phyloP scores from a whole-genome alignment of 2,113 vertebrate species.

The Telmatochromis sp. region DNA sequence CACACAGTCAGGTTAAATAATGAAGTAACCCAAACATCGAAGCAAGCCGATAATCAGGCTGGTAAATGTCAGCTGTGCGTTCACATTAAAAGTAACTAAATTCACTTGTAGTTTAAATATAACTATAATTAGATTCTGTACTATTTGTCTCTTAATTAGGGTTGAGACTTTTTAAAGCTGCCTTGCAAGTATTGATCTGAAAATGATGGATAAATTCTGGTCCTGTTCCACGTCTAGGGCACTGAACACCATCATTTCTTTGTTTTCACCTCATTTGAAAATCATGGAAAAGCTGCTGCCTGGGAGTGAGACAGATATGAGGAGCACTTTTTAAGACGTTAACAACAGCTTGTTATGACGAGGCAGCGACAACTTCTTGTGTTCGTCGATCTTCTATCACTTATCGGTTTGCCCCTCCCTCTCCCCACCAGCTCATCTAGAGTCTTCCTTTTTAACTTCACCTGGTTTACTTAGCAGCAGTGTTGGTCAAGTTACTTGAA shows the following conservation, averaged over 20 bases:
- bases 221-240: rapidly evolving
- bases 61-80: neutral
- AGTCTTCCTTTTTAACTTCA: neutral
- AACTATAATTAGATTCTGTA: neutral
- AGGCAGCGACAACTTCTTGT: neutral
- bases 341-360: neutral
- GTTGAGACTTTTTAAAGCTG: neutral
- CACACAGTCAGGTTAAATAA: neutral
- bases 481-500: too few species aligned
- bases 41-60: neutral
- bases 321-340: neutral
- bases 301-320: neutral
- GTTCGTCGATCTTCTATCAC: rapidly evolving
- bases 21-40: neutral
- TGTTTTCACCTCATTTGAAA: neutral
- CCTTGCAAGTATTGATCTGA: neutral
- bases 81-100: neutral
- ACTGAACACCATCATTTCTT: neutral
- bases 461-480: neutral
- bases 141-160: rapidly evolving
- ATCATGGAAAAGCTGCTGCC: too few species aligned
- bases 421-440: neutral
- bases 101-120: neutral
- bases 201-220: neutral
- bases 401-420: neutral